Evolutionary conservation across 2,888 invertebrate genomes (phyloP), one percentile per base, ranked within the genome.

Genomic region (Allygus modestus): DNA sequence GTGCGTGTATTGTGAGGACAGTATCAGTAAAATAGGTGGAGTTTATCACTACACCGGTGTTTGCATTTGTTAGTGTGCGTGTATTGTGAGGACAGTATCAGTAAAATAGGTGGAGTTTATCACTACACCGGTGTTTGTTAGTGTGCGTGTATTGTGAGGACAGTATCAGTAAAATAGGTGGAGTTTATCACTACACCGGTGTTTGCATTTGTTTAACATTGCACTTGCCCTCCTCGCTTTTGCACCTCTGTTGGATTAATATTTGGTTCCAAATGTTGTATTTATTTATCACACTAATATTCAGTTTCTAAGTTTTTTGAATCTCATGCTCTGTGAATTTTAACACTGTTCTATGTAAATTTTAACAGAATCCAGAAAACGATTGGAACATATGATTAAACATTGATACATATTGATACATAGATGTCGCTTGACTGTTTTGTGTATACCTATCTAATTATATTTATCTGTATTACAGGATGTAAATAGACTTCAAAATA

Each of bases 61-160:
- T 46, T 46, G 46, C 46, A 46, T 46, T 46, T 46, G 46, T 46
- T 46, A n/a, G n/a, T n/a, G n/a, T 46, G 46, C 46, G 46, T 46
- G 37, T 46, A 17, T 12, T 17, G 46, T 17, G n/a, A 17, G 46
- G 46, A 17, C 46, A 17, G 4, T 46, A 46, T 46, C 46, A 46
- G 46, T 46, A 46, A 46, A 46, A 46, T 46, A 46, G 7, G 46
- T 17, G 2, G 46, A 46, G 46, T 46, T 46, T 46, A 46, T 17
- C 11, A 12, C 46, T 46, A 17, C 4, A 2, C 15, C 46, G 46
- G 46, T 46, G 46, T 46, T 46, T 46, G 46, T n/a, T n/a, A n/a
- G n/a, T n/a, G n/a, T 46, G 46, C 46, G 46, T 46, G 37, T 46
- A 17, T 12, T 17, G 46, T 17, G n/a, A 17, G 46, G 46, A 17